phyloP scores from a whole-genome alignment of 2,113 vertebrate genomes.

The Ammodytes marinus region DNA sequence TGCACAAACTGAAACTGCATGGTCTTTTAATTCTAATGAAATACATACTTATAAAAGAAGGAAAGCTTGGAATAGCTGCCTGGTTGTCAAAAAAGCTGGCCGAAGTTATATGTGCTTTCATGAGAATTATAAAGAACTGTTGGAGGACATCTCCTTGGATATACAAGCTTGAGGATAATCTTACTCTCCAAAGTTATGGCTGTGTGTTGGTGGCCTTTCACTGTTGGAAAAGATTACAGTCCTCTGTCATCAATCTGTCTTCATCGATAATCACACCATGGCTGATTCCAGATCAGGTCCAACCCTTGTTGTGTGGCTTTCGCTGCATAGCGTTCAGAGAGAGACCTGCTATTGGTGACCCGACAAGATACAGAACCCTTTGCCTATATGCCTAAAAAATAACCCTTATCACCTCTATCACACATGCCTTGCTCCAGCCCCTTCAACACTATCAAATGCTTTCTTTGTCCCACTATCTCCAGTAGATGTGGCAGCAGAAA shows the following conservation, averaged over 20 bases:
- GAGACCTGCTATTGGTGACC: slow-evolving; percentile 34
- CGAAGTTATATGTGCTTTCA: slow-evolving; percentile 31
- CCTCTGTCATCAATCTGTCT: slow-evolving; percentile 49
- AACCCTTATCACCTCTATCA: slow-evolving; percentile 60
- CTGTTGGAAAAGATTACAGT: slow-evolving; percentile 52
- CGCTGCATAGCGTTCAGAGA: slow-evolving; percentile 17
- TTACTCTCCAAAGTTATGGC: slow-evolving; percentile 17
- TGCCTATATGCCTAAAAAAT: slow-evolving; percentile 42
- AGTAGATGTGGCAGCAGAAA: slow-evolving; percentile 62
- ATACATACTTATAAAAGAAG: slow-evolving; percentile 6
- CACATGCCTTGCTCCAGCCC: not conserved
- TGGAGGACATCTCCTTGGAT: slow-evolving; percentile 3
- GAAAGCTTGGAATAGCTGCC: slow-evolving; percentile 7
- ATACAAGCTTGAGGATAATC: slow-evolving; percentile 28
- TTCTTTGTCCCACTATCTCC: slow-evolving; percentile 46
- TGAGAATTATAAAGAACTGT: slow-evolving; percentile 21
- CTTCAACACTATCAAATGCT: slow-evolving; percentile 44
- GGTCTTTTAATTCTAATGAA: not conserved
- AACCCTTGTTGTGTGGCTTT: not conserved
- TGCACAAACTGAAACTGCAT: not conserved
- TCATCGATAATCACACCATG: slow-evolving; percentile 47
- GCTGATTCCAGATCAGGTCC: slow-evolving; percentile 44
- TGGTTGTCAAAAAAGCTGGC: slow-evolving; percentile 32
- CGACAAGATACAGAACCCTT: slow-evolving; percentile 8
- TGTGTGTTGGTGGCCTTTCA: slow-evolving; percentile 49